These are phyloP conservation scores for Trichonephila clavata DNA, from an alignment of 1,140 invertebrate species.

Conservation along the genomic window DNA sequence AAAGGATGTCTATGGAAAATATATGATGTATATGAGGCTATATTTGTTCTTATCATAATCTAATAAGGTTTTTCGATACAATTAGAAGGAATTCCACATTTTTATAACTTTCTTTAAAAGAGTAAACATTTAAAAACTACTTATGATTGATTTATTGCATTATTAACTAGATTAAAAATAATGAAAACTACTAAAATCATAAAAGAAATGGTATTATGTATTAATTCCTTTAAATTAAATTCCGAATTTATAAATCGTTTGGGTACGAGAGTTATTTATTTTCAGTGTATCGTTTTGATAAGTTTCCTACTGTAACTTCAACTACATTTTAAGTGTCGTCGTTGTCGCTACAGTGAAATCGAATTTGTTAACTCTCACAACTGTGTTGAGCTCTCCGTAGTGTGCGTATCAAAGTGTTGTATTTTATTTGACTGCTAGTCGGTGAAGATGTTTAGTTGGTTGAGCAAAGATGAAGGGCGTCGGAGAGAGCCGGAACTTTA, in stretches of 20 bases:
- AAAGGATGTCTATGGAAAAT: no score
- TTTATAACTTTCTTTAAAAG: no score
- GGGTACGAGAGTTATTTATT: neutral
- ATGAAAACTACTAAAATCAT: neutral
- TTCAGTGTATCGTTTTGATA: neutral
- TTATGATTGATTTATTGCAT: no score
- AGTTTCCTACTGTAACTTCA: neutral
- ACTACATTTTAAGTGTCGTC: constrained; percentile 34
- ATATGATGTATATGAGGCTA: no score
- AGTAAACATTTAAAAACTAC: no score
- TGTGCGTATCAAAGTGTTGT: neutral
- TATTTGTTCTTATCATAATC: no score
- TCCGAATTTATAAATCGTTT: no score
- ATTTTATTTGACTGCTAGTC: neutral
- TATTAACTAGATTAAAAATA: no score
- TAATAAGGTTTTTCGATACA: no score
- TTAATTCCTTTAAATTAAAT: neutral
- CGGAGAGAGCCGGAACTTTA: constrained; percentile 91
- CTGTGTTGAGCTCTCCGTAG: neutral
- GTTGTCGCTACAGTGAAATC: constrained; percentile 30
- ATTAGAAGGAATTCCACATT: no score
- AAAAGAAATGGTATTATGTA: neutral
- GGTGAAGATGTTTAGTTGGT: constrained; percentile 89
- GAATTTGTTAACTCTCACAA: constrained; percentile 28
- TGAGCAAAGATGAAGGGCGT: constrained; percentile 85